Evolutionary conservation across 2,113 vertebrate species (phyloP), one percentile per base, ranked within the genome.

Genomic region (Cottus gobio): DNA sequence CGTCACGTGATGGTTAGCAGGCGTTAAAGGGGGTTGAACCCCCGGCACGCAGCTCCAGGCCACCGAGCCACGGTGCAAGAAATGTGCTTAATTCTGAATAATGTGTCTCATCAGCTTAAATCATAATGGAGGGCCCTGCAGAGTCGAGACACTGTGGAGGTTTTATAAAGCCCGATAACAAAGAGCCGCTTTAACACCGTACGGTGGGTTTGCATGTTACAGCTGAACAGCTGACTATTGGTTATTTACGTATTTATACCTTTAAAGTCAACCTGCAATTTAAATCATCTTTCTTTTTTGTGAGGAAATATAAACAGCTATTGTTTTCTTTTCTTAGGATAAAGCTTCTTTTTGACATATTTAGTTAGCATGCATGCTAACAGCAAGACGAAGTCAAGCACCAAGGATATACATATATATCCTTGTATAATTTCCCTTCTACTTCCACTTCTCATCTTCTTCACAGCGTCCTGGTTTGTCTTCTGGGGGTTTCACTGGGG

Each of bases 1-100:
- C 4, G 77, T 74, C 77, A 76, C 69, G 62, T 75, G 76, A 80
- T 83, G 64, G 70, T 56, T 79, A 7, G 15, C 78, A 79, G 66
- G 60, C 79, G 58, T 84, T 74, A 63, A 89, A 87, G 76, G 34
- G 73, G 50, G 34, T 77, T 84, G 79, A 91, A 85, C 79, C 84
- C 84, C 80, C 54, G 24, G 66, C 77, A 79, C 52, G 39, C 65
- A 50, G 64, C 42, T 77, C 46, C 20, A 26, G 78, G 54, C 75
- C 34, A 78, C 52, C 72, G 67, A 90, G 66, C 52, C 26, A 11
- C 28, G 20, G 20, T 1, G 60, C n/a, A 56, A 39, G 46, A 87
- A 66, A 57, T 56, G 46, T 58, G 16, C 70, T 68, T 56, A 48
- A 80, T 36, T 58, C 70, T 28, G 61, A 75, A 42, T 44, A 62